phyloP scores from a whole-genome alignment of 2,888 invertebrate genomes.

The Athalia circularis region DNA sequence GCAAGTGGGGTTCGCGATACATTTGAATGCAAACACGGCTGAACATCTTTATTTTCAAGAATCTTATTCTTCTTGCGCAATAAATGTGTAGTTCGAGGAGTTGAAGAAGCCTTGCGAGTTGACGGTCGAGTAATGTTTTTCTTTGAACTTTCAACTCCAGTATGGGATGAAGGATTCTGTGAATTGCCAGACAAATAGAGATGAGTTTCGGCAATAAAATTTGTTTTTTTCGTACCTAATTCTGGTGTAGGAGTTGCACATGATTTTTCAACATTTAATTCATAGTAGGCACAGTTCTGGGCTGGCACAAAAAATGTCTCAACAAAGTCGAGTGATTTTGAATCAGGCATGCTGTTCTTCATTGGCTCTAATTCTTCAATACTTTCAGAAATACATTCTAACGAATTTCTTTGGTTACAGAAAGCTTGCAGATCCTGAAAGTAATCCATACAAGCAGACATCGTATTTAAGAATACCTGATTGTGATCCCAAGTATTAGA shows the following conservation, averaged over 20 bases:
- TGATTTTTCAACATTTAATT: neutral
- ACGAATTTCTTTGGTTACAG: neutral
- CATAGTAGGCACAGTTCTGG: neutral
- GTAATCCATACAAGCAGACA: constrained; percentile 62
- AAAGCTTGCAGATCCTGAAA: neutral
- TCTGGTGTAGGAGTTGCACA: neutral
- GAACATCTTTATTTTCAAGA: neutral
- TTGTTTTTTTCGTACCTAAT: neutral
- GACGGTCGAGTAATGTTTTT: neutral
- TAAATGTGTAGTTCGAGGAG: neutral
- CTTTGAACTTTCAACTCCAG: constrained; percentile 1
- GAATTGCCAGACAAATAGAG: constrained; percentile 15
- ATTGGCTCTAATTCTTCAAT: neutral
- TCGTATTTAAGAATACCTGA: constrained; percentile 59
- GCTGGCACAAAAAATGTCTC: constrained; percentile 4
- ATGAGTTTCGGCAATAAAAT: neutral
- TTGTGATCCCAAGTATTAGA: constrained; percentile 48
- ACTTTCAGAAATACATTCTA: constrained; percentile 27
- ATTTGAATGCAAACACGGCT: too few species aligned
- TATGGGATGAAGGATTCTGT: neutral
- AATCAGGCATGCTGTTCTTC: neutral
- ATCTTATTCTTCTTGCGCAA: constrained; percentile 20
- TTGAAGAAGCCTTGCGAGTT: neutral
- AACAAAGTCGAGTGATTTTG: neutral
- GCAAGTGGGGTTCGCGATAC: neutral